These are phyloP conservation scores for Mimachlamys varia DNA, from an alignment of 2,888 invertebrate species.

Conservation along the genomic window DNA sequence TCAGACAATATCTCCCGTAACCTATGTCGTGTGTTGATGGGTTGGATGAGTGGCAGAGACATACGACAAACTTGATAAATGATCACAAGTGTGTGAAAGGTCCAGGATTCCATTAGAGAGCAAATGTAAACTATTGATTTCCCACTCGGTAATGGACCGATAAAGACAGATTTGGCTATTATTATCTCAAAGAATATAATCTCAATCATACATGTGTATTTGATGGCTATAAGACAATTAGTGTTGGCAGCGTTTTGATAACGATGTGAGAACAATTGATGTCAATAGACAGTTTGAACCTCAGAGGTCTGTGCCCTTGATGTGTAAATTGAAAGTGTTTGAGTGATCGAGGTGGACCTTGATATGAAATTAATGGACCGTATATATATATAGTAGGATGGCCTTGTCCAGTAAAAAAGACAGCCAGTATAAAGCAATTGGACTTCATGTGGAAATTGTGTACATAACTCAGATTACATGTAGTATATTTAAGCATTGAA, in stretches of 20 bases:
- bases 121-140: constrained; percentile 5
- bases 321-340: not conserved
- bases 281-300: not conserved
- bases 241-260: not conserved
- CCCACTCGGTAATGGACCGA: not conserved
- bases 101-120: constrained; percentile 28
- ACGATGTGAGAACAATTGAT: not conserved
- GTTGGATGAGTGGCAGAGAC: not conserved
- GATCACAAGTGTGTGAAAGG: not conserved
- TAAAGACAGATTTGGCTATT: not conserved
- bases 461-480: not conserved
- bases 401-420: not conserved
- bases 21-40: not conserved
- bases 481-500: too few relatives aligned
- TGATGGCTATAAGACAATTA: not conserved
- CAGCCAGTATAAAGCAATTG: not conserved
- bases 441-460: not conserved
- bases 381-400: not conserved
- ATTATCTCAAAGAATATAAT: not conserved
- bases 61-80: not conserved
- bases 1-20: too few relatives aligned
- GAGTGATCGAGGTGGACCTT: not conserved
- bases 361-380: not conserved
- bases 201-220: constrained; percentile 7
- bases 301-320: not conserved